Evolutionary conservation across 2,888 invertebrate species (phyloP).

Genomic region (Agonopterix subpropinquella): DNA sequence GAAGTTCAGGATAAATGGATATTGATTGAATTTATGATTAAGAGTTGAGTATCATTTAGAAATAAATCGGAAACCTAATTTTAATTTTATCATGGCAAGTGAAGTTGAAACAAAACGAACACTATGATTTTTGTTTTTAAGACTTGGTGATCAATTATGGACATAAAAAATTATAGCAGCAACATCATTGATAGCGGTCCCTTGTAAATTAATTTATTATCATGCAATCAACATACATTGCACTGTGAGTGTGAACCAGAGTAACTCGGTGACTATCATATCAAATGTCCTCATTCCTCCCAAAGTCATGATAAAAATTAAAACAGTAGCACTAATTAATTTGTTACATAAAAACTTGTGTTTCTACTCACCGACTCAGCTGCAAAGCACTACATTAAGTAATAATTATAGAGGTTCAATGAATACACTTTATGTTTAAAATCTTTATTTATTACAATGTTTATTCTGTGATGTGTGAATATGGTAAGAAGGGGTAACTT

Average conservation of each 20-base stretch:
- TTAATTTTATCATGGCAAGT: neutral
- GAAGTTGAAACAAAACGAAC: neutral
- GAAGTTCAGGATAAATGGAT: too few species aligned
- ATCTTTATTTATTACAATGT: slow-evolving; percentile 34
- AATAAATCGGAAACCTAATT: too few species aligned
- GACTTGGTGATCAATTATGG: neutral
- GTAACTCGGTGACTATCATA: slow-evolving; percentile 25
- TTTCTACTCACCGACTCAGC: slow-evolving; percentile 22
- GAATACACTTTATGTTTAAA: slow-evolving; percentile 38
- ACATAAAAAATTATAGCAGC: slow-evolving; percentile 4
- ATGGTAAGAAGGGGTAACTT: too few species aligned
- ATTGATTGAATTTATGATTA: too few species aligned
- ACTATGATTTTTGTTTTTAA: neutral
- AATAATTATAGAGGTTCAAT: slow-evolving; percentile 31
- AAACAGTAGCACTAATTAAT: slow-evolving; percentile 6
- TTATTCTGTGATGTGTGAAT: too few species aligned
- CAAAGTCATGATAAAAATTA: slow-evolving; percentile 17
- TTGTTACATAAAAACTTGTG: neutral
- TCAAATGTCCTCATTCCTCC: slow-evolving; percentile 32
- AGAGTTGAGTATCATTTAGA: too few species aligned
- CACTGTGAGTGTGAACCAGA: slow-evolving; percentile 14
- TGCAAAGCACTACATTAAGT: slow-evolving; percentile 4
- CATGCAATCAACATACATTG: slow-evolving; percentile 32
- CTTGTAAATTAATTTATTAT: slow-evolving; percentile 28
- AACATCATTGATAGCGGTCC: slow-evolving; percentile 14